These are phyloP conservation scores for Charina bottae DNA, from an alignment of 2,113 vertebrate species.

Conservation along the genomic window DNA sequence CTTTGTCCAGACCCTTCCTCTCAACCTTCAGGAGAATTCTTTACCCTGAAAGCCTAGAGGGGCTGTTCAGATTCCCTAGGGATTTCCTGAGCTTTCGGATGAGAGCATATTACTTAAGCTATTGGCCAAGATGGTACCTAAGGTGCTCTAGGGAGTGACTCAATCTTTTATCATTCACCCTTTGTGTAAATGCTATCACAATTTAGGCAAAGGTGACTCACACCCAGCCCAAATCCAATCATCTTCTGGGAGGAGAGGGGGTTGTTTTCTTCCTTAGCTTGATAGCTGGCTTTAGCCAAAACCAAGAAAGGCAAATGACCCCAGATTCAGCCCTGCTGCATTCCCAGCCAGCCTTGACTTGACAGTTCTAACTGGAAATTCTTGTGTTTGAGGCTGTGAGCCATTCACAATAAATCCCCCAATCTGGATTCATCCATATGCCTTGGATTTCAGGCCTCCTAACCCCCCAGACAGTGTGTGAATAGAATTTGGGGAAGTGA, in stretches of 20 bases:
- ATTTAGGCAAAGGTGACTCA: constrained; percentile 28
- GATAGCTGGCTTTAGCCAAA: not conserved
- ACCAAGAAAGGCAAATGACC: not conserved
- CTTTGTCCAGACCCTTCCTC: not conserved
- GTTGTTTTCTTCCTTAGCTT: not conserved
- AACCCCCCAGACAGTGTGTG: not conserved
- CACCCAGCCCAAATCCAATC: constrained; percentile 24
- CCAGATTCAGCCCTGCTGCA: not conserved
- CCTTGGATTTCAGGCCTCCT: not conserved
- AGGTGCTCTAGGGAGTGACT: constrained; percentile 16
- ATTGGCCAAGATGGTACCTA: constrained; percentile 14
- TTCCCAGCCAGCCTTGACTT: not conserved
- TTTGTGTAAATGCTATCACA: constrained; percentile 36
- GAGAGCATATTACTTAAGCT: constrained; percentile 27
- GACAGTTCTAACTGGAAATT: not conserved
- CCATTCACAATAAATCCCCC: not conserved
- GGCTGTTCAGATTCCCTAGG: not conserved
- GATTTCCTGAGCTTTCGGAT: constrained; percentile 7
- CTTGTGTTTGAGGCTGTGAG: not conserved
- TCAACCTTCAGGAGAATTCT: not conserved
- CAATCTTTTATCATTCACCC: constrained; percentile 17
- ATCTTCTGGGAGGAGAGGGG: not conserved
- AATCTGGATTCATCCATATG: not conserved
- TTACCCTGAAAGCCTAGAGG: not conserved
- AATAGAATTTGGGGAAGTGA: not conserved